A percentile compares a stretch with the other conserved stretches of the same genome.
Evolutionary conservation across 2,113 vertebrate genomes (phyloP).

Genomic region (Amphiprion ocellaris): DNA sequence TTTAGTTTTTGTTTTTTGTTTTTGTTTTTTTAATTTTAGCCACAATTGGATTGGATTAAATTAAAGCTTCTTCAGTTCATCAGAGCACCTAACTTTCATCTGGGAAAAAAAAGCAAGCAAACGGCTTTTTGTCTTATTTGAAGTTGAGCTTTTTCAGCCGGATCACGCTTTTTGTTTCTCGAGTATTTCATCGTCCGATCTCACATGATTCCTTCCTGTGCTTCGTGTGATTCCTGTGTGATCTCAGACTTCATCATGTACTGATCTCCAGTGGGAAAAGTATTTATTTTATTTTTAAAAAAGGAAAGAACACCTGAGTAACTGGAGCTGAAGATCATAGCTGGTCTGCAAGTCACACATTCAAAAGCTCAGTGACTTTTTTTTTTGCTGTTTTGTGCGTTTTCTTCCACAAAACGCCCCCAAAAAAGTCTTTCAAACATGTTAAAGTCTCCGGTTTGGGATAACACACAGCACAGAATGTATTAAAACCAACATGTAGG

Average conservation of each 20-base stretch:
- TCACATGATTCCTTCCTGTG: not conserved
- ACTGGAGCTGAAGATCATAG: constrained; percentile 51
- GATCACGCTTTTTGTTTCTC: not conserved
- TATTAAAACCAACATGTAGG: constrained; percentile 16
- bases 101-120: not conserved
- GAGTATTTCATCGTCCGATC: constrained; percentile 9
- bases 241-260: constrained; percentile 46
- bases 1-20: not conserved
- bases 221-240: constrained; percentile 7
- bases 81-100: not conserved
- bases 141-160: not conserved
- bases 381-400: not conserved
- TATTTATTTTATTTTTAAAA: constrained; percentile 68
- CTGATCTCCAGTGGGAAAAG: constrained; percentile 62
- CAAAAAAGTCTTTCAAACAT: not conserved
- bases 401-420: too few species aligned
- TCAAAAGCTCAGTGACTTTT: not conserved
- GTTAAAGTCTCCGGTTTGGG: not conserved
- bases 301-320: not conserved
- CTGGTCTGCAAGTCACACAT: constrained; percentile 32
- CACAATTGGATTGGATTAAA: not conserved
- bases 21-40: not conserved
- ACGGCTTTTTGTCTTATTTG: too few species aligned
- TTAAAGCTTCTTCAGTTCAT: too few species aligned
- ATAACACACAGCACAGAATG: constrained; percentile 11